Base-by-base conservation (phyloP, 2,113 vertebrate genomes). In the Elaphurus davidianus region DNA sequence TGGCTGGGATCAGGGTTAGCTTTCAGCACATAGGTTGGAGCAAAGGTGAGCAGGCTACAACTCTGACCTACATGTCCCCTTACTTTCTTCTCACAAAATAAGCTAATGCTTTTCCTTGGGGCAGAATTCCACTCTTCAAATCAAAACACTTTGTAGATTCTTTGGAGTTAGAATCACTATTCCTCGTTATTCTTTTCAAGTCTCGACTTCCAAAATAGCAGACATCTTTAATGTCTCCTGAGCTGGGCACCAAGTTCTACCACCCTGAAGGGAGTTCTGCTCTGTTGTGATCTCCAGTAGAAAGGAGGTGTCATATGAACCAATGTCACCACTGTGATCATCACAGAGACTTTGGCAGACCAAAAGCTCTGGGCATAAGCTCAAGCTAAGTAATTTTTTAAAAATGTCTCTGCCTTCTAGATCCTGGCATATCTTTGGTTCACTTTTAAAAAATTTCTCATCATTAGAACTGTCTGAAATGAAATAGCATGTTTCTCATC, bases 371-470 rank as follows among this genome's bases (percentile, higher is more conserved):
- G 64, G 82, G 59, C 47, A 91, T 76, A 10, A 36, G 40, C 78
- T 93, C 89, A 90, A 92, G 21, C 10, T 40, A 54, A 95, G 5
- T 85, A 78, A 91, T 28, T 97, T 88, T 8, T 1, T 0, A 82
- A 82, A 54, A 81, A 90, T 52, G 40, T 28, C 28, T 11, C 19
- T 93, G n/a, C 23, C 33, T 52, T 96, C 55, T 33, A 92, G 54
- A 86, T 14, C 4, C 40, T 64, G 52, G 83, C 16, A 81, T 91
- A 36, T 13, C 93, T 98, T 97, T 40, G 60, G 27, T 83, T 96
- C 36, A n/a, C 10, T 97, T 92, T 97, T 71, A 74, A 95, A n/a
- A 45, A 96, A 88, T 86, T 78, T 96, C 43, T 93, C 62, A 89
- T 91, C 74, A 59, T 87, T 64, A 52, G 52, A 87, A 12, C 33